Conservation (phyloP, 2,113 vertebrate species). For the Clarias batrachus region DNA sequence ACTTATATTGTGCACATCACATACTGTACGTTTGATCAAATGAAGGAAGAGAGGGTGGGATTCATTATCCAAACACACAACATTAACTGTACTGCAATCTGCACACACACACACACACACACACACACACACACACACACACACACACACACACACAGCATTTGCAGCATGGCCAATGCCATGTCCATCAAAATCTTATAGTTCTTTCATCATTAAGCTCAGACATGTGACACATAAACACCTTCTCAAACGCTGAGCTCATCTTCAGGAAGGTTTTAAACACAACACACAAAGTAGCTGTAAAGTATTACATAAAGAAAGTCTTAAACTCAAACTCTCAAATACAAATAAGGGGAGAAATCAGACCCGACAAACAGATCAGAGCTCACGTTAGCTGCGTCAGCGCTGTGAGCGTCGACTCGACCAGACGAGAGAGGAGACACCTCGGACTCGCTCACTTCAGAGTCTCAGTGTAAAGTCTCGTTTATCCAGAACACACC, state of each 20-base stretch:
- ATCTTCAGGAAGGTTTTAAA: not conserved
- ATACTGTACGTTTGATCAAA: not conserved
- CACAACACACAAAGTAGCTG: not conserved
- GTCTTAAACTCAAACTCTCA: not conserved
- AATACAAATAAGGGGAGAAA: not conserved
- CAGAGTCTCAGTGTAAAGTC: not conserved
- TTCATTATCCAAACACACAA: constrained; percentile 65
- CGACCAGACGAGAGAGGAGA: not conserved
- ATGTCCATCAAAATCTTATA: not conserved
- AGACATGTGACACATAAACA: not conserved
- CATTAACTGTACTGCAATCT: constrained; percentile 55
- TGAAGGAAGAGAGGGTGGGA: constrained; percentile 54
- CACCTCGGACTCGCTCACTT: not conserved
- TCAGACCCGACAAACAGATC: not conserved
- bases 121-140: constrained; percentile 62
- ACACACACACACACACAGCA: constrained; percentile 55
- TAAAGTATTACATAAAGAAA: not conserved
- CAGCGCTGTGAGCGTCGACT: not conserved
- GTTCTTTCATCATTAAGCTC: not conserved
- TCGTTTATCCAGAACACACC: not conserved
- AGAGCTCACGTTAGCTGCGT: not conserved
- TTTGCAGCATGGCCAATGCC: constrained; percentile 51
- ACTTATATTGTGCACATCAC: constrained; percentile 73
- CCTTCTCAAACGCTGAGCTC: not conserved
- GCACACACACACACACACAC: constrained; percentile 55